A percentile compares a stretch with the other conserved stretches of the same genome.
Evolutionary conservation across 1,140 invertebrate species (phyloP).

Genomic region (Nasonia giraulti): DNA sequence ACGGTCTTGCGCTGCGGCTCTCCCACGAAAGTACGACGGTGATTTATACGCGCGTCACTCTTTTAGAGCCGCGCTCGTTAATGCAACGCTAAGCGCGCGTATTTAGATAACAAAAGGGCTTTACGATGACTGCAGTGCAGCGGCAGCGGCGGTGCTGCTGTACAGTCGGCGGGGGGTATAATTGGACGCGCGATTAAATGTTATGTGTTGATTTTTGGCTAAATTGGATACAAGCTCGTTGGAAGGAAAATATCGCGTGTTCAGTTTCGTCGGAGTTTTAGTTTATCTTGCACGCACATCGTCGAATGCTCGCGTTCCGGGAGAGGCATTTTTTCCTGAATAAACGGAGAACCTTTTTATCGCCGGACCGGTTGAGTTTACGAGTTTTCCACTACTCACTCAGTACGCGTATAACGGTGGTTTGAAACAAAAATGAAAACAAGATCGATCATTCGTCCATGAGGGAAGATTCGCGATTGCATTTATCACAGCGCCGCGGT

Average conservation of each 20-base stretch:
- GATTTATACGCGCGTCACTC: conserved; percentile 42
- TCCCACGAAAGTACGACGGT: conserved; percentile 61
- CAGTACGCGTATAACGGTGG: too few species aligned
- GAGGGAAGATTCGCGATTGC: neutral
- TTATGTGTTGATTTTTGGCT: conserved; percentile 32
- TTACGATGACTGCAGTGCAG: neutral
- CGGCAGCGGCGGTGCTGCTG: neutral
- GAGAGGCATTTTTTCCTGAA: neutral
- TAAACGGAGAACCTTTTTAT: neutral
- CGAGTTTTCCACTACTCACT: neutral
- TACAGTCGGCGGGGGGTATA: neutral
- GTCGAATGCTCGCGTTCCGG: neutral
- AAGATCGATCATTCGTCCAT: too few species aligned
- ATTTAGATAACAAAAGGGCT: conserved; percentile 48
- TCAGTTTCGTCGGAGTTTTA: neutral
- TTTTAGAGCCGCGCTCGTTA: conserved; percentile 35
- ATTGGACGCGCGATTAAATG: conserved; percentile 23
- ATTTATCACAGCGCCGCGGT: neutral
- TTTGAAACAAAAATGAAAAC: too few species aligned
- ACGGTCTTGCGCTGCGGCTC: conserved; percentile 44
- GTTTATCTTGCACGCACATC: neutral
- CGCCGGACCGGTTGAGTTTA: neutral
- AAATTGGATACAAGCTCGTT: conserved; percentile 24
- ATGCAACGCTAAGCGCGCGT: neutral
- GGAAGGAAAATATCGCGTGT: conserved; percentile 17